Conservation (phyloP, 37 sponge, comb jelly and placozoan species). For the Crambe crambe region DNA sequence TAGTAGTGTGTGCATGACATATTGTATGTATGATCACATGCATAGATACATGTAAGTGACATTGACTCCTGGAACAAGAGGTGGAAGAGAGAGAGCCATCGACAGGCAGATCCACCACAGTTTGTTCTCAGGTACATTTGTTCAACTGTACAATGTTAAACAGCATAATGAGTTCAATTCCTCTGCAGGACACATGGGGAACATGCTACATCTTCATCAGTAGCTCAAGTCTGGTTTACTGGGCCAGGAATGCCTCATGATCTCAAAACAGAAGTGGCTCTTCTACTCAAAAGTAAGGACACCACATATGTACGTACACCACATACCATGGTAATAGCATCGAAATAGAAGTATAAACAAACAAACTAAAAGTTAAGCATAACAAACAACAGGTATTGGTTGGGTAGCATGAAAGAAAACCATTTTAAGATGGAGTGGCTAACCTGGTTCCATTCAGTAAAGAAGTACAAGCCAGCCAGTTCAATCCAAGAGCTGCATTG, state of each 20-base stretch:
- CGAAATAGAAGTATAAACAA: background rate
- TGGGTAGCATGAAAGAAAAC: too few relatives aligned
- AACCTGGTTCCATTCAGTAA: too few relatives aligned
- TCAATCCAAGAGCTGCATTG: too few relatives aligned
- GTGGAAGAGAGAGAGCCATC: background rate
- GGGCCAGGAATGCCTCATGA: slow-evolving; percentile 9
- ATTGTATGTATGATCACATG: background rate
- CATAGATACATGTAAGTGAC: background rate
- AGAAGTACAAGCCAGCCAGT: too few relatives aligned
- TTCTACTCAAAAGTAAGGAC: slow-evolving; percentile 2
- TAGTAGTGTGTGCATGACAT: too few relatives aligned
- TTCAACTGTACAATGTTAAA: background rate
- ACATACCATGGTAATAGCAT: too few relatives aligned
- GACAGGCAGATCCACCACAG: background rate
- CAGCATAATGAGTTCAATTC: slow-evolving; percentile 6
- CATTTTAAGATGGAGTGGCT: too few relatives aligned
- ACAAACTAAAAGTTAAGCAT: too few relatives aligned
- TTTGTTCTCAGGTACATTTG: slow-evolving; percentile 8
- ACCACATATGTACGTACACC: too few relatives aligned
- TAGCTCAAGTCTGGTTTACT: slow-evolving; percentile 12
- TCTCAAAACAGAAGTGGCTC: slow-evolving; percentile 11
- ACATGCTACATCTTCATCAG: slow-evolving; percentile 8
- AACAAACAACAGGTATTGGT: too few relatives aligned
- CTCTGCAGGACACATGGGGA: slow-evolving; percentile 29
- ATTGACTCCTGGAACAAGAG: background rate